Conservation (phyloP, 2,888 invertebrate genomes). For the Spodoptera exigua region DNA sequence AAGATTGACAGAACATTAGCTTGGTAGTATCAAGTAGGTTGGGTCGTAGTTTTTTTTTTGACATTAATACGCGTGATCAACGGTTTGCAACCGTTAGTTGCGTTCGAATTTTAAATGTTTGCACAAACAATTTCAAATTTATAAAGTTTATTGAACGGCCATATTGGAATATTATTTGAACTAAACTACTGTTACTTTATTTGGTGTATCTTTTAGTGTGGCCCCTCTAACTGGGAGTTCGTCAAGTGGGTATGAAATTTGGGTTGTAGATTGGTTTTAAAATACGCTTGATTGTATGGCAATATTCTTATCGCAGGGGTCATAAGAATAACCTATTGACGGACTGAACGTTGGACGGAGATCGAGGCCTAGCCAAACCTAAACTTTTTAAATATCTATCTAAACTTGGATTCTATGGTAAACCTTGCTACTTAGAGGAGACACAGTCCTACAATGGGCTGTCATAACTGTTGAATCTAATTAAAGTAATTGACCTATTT, state of each 20-base stretch:
- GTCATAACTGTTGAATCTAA: too few relatives aligned
- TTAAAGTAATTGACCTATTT: too few relatives aligned
- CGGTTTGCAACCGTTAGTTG: constrained; percentile 34
- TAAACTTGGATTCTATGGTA: too few relatives aligned
- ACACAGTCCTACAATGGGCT: too few relatives aligned
- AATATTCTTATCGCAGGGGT: too few relatives aligned
- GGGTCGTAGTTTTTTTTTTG: constrained; percentile 19
- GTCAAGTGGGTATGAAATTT: constrained; percentile 13
- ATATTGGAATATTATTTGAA: constrained; percentile 19
- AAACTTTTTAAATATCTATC: too few relatives aligned
- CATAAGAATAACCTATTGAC: too few relatives aligned
- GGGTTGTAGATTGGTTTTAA: too few relatives aligned
- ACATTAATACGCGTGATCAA: constrained; percentile 22
- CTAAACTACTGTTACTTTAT: constrained; percentile 29
- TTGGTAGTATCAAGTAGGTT: constrained; percentile 52
- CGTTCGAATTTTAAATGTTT: constrained; percentile 36
- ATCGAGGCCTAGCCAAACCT: too few relatives aligned
- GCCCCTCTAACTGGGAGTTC: constrained; percentile 22
- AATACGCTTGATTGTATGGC: too few relatives aligned
- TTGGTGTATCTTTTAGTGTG: constrained; percentile 27
- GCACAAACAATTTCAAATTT: constrained; percentile 31
- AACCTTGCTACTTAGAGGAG: too few relatives aligned
- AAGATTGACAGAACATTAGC: constrained; percentile 28
- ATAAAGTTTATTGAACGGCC: constrained; percentile 50
- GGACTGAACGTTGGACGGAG: too few relatives aligned